Conservation (phyloP, 2,797 vertebrate species). For the Hypotaenidia philippensis region DNA sequence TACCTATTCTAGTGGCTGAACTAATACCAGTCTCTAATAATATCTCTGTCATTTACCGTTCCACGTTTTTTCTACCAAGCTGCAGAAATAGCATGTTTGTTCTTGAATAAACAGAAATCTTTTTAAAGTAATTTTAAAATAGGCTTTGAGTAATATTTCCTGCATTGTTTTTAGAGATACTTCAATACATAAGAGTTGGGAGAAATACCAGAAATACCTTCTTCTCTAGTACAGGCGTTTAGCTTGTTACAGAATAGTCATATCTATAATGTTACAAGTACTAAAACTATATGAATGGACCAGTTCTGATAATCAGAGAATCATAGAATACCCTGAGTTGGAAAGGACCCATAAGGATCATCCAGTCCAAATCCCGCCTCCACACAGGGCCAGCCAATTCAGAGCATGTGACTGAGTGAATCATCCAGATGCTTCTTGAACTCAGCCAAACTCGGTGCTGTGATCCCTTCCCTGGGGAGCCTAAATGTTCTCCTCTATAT, state of each 20-base stretch:
- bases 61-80: neutral
- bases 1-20: neutral
- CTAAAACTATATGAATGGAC: neutral
- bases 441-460: no score
- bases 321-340: no score
- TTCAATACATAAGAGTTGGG: accelerated
- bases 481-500: no score
- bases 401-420: no score
- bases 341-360: no score
- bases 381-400: no score
- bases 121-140: neutral
- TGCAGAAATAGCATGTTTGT: neutral
- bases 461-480: no score
- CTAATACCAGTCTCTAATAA: neutral
- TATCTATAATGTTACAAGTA: neutral
- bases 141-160: neutral
- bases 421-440: no score
- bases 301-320: neutral
- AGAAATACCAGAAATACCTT: neutral
- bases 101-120: neutral
- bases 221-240: neutral
- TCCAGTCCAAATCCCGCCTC: no score
- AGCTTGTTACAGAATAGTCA: neutral
- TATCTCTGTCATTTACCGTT: neutral
- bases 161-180: neutral